Evolutionary conservation across 2,888 invertebrate species (phyloP).

Genomic region (Drosophila meridiana): DNA sequence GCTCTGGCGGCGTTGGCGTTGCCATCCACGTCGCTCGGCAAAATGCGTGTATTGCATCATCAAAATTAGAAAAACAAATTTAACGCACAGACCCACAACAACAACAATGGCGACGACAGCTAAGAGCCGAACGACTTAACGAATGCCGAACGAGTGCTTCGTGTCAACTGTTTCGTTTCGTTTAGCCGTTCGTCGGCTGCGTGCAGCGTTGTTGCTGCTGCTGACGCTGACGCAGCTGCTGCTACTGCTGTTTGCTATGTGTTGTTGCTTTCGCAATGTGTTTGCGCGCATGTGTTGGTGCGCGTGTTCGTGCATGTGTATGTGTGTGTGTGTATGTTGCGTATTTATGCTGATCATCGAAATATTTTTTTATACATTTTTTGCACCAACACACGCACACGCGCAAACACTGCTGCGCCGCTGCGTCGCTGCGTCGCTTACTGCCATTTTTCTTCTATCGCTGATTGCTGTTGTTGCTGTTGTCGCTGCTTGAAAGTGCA

Average conservation of each 20-base stretch:
- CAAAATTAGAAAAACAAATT: slow-evolving; percentile 77
- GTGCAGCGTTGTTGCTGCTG: slow-evolving; percentile 35
- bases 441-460: slow-evolving; percentile 49
- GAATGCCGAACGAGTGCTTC: slow-evolving; percentile 50
- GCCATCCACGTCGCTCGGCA: slow-evolving; percentile 28
- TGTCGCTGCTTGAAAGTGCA: slow-evolving; percentile 66
- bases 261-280: slow-evolving; percentile 46
- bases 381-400: slow-evolving; percentile 56
- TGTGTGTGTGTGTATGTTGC: slow-evolving; percentile 38
- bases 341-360: slow-evolving; percentile 79
- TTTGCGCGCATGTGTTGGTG: slow-evolving; percentile 43
- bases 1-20: slow-evolving; percentile 22
- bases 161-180: slow-evolving; percentile 21
- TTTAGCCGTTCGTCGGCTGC: slow-evolving; percentile 24
- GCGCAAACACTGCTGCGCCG: slow-evolving; percentile 36
- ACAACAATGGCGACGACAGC: slow-evolving; percentile 17
- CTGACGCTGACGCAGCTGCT: slow-evolving; percentile 29
- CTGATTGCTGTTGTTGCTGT: slow-evolving; percentile 38
- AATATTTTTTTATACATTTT: slow-evolving; percentile 63
- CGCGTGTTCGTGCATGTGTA: slow-evolving; percentile 31
- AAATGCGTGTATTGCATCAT: slow-evolving; percentile 79
- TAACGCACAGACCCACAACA: slow-evolving; percentile 42
- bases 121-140: slow-evolving; percentile 44
- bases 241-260: slow-evolving; percentile 42
- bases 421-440: slow-evolving; percentile 47